Percentiles rank a stretch among this genome's conserved stretches.
Evolutionary conservation across 2,797 vertebrate genomes (phyloP).

Genomic region (Sarcoramphus papa): DNA sequence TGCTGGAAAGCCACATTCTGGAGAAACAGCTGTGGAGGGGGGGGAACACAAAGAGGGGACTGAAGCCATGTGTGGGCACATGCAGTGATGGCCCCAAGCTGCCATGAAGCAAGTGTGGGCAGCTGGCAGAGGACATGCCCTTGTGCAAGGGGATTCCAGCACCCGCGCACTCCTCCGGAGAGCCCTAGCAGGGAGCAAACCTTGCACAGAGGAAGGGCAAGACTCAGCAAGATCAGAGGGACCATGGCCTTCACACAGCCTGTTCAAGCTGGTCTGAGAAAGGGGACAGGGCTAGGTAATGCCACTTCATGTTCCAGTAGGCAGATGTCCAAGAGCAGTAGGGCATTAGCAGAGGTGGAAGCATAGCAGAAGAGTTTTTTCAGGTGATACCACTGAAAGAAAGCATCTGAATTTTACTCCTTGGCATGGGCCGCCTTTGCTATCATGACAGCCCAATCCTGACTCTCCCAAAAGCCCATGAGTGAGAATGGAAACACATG

Average conservation of each 20-base stretch:
- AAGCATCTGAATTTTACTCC: not conserved
- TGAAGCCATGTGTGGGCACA: not conserved
- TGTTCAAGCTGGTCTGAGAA: not conserved
- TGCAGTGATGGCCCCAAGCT: not conserved
- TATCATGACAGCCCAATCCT: not conserved
- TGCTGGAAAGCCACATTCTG: not conserved
- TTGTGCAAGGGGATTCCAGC: not conserved
- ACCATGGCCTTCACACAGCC: not conserved
- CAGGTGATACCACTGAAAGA: not conserved
- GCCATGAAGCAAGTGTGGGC: not conserved
- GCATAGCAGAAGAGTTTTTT: not conserved
- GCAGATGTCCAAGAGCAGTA: not conserved
- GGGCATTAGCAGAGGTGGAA: not conserved
- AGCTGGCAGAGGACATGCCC: not conserved
- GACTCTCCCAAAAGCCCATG: not conserved
- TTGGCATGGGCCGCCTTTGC: not conserved
- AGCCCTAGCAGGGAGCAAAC: not conserved
- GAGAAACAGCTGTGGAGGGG: not conserved
- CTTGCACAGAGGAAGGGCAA: not conserved
- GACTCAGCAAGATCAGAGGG: not conserved
- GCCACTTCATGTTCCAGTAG: accelerated
- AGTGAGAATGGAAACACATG: not conserved
- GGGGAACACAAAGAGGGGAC: not conserved
- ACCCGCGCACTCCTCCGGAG: accelerated
- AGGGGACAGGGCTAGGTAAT: not conserved